Evolutionary conservation across 2,888 invertebrate genomes (phyloP).

Genomic region (Aspidapion aeneum): DNA sequence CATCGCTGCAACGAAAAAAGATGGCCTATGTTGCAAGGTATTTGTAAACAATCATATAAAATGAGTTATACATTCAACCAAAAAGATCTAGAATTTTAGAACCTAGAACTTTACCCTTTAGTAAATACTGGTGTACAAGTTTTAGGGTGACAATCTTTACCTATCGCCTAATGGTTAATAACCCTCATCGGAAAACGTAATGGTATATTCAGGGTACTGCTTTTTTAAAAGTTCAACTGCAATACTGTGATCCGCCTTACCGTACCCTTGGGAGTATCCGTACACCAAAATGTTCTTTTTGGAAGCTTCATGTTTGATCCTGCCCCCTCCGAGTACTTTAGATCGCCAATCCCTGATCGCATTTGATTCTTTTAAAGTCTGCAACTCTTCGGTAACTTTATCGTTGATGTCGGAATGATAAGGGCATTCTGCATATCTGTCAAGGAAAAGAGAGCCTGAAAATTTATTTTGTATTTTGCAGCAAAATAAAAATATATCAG

Average conservation of each 20-base stretch:
- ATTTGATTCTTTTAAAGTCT: slow-evolving; percentile 57
- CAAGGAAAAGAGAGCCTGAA: slow-evolving; percentile 32
- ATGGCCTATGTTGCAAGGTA: no score
- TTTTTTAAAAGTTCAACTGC: slow-evolving; percentile 72
- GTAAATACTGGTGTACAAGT: no score
- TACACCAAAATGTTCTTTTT: slow-evolving; percentile 81
- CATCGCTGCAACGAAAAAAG: no score
- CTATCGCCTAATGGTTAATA: no score
- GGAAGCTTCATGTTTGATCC: slow-evolving; percentile 79
- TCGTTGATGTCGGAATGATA: slow-evolving; percentile 87
- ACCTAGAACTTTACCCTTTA: no score
- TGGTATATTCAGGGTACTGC: slow-evolving; percentile 68
- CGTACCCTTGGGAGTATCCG: slow-evolving; percentile 92
- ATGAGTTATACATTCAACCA: no score
- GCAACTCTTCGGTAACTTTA: slow-evolving; percentile 49
- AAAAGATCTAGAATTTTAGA: no score
- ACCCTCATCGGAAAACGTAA: slow-evolving; percentile 83
- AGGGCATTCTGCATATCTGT: no score
- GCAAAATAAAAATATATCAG: no score
- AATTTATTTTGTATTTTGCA: no score
- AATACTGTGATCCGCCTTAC: slow-evolving; percentile 83
- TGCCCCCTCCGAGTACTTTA: slow-evolving; percentile 88
- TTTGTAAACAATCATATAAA: no score
- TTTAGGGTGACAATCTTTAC: no score
- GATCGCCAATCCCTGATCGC: slow-evolving; percentile 40